Percentiles rank a stretch among this genome's conserved stretches.
These are phyloP conservation scores for Todiramphus chloris DNA, from an alignment of 2,113 vertebrate genomes.

Conservation along the genomic window DNA sequence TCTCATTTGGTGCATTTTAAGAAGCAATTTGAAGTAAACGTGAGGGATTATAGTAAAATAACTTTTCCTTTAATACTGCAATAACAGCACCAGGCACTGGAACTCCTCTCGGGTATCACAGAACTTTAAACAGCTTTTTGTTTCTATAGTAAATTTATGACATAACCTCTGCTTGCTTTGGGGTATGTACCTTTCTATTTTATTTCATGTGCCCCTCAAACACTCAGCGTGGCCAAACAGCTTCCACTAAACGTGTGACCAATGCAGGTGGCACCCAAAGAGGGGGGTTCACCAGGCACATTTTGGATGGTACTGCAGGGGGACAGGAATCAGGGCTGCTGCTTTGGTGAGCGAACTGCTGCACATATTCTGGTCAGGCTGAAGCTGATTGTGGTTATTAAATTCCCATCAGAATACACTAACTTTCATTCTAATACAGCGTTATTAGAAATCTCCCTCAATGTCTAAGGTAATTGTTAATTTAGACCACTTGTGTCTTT, in stretches of 20 bases:
- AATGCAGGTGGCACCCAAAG: neutral
- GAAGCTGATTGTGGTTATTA: neutral
- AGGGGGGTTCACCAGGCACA: accelerated
- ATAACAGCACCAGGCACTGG: accelerated
- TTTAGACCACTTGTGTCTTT: constrained; percentile 27
- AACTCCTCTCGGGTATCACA: neutral
- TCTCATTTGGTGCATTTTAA: neutral
- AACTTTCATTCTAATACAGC: neutral
- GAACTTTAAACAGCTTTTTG: neutral
- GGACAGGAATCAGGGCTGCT: neutral
- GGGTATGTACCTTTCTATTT: too few species aligned
- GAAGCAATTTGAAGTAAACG: neutral
- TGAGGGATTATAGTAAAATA: neutral
- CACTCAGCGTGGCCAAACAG: accelerated
- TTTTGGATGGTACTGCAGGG: neutral
- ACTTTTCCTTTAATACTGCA: neutral
- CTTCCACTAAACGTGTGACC: accelerated
- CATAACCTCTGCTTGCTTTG: neutral
- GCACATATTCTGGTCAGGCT: neutral
- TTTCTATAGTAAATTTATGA: neutral
- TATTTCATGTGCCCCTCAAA: neutral
- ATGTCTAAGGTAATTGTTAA: constrained; percentile 28
- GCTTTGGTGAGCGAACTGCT: neutral
- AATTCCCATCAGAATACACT: neutral
- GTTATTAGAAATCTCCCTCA: neutral